Evolutionary conservation across 1,140 invertebrate genomes (phyloP), one percentile per base, ranked within the genome.

Genomic region (Calosoma granatense): DNA sequence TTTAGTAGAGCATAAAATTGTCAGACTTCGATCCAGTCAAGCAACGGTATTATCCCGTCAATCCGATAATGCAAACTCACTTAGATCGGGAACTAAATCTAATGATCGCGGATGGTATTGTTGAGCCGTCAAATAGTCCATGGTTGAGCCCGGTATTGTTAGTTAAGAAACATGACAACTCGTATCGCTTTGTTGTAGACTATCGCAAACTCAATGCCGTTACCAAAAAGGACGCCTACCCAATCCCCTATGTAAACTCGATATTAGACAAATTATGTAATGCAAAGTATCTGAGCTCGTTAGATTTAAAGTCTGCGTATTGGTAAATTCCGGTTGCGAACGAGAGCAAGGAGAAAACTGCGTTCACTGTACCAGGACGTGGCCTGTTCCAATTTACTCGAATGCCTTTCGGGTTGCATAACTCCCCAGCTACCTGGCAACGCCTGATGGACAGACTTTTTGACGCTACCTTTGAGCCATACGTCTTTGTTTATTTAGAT

Each of bases 331-430:
- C 64, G 0, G 2, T 74, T 19, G 60, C 59, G 0, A 55, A 63
- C 9, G 30, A n/a, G 0, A 67, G 61, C 22, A 61, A 59, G 26
- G 62, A 67, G 21, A 70, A 70, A 23, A 80, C 76, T 0, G 74
- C 72, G 0, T 78, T 78, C 54, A 65, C 70, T 3, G 68, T 72
- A 0, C 68, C 67, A 0, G 66, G 70, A 3, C 68, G 64, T 54
- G 70, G 70, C 1, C 61, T 71, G 0, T 76, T 61, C 55, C 65
- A 72, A 15, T 78, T 74, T 57, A 60, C 54, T 2, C 56, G 68
- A 1, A 72, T 77, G 70, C 70, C 72, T 0, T 76, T 75, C 63
- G 75, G 74, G 0, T 58, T 78, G 0, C 58, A 59, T 22, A 72
- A 74, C 61, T 63, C 65, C 0, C 65, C 72, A 11, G 54, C 59